Evolutionary conservation across 2,888 invertebrate genomes (phyloP), one percentile per base, ranked within the genome.

Genomic region (Silvanus unidentatus): DNA sequence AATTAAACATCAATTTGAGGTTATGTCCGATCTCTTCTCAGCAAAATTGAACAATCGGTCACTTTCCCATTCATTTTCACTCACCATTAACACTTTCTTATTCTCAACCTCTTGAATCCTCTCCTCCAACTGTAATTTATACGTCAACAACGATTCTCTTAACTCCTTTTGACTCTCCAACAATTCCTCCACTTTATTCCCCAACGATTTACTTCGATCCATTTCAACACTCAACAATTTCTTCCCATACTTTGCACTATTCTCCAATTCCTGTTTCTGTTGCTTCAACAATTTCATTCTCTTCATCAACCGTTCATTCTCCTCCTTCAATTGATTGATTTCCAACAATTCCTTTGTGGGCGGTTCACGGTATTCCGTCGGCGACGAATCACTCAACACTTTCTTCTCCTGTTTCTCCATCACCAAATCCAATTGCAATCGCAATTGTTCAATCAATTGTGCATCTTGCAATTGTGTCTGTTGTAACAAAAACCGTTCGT

Each of bases 381-480:
- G 59, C 44, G 66, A 64, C 4, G 60, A 56, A 40, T 58, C 58
- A 16, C 72, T 67, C 36, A 79, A 77, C 34, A 85, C 69, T 5
- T 79, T 68, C 40, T 77, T 77, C 53, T 78, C 73, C 58, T 86
- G 84, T 1, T 78, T 77, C 35, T 79, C 77, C 63, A 86, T 71
- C 0, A 81, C 78, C 1, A 76, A 75, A 53, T 86, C 82, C 3
- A 88, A 66, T 0, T 81, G 77, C 47, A 78, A 75, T 53, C 82
- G 76, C 56, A 85, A 73, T 43, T 82, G 79, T 58, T 80, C 76
- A 50, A 85, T 81, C 65, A 84, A 77, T 55, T 78, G 75, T 1
- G 81, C 78, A 65, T 84, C 84, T 65, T 84, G 82, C 16, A 78
- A 75, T 71, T 82, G 77, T 32, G 74, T 68, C 5, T 71, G 65